Evolutionary conservation across 1,140 invertebrate species (phyloP), one percentile per base, ranked within the genome.

Genomic region (Diorhabda elongata): DNA sequence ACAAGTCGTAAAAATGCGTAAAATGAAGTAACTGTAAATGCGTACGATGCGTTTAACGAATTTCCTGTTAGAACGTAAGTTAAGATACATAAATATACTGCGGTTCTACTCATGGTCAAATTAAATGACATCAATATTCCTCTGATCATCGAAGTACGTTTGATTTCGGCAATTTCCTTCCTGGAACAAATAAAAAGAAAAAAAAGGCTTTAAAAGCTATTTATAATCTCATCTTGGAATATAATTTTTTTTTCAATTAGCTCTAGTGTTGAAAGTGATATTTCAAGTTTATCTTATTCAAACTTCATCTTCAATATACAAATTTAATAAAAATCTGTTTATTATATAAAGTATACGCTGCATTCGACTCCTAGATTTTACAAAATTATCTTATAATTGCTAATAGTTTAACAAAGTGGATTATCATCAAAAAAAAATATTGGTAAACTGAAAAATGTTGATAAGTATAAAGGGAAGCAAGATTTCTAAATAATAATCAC

Each of bases 61-160:
- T 90, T 81, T 11, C 89, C 89, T n/a, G 88, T 82, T 5, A 91
- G 81, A 47, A 94, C 88, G 74, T 88, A 94, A 6, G 89, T 84
- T 42, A 93, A 75, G 68, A 95, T 85, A 5, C 89, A 91, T 64
- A 91, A 81, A 76, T 94, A 94, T 58, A 94, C 85, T 41, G 91
- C 88, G 7, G 93, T 82, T 73, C 92, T 88, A 0, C 91, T 87
- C 41, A 88, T 84, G 74, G 90, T 91, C 78, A 89, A 86, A 52
- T 90, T 88, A 71, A 90, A 89, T 1, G 89, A 90, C 72, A 91
- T 82, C 57, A 91, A 86, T 2, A 92, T 81, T 5, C 89, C 91
- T 56, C 88, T 85, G 5, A 93, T 87, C 69, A 88, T 88, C n/a
- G 77, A 75, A 26, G 74, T 72, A 6, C 63, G 71, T 58, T 70